A percentile compares a stretch with the other conserved stretches of the same genome.
These are phyloP conservation scores for Limnodromus scolopaceus DNA, from an alignment of 2,797 vertebrate genomes.

Conservation along the genomic window DNA sequence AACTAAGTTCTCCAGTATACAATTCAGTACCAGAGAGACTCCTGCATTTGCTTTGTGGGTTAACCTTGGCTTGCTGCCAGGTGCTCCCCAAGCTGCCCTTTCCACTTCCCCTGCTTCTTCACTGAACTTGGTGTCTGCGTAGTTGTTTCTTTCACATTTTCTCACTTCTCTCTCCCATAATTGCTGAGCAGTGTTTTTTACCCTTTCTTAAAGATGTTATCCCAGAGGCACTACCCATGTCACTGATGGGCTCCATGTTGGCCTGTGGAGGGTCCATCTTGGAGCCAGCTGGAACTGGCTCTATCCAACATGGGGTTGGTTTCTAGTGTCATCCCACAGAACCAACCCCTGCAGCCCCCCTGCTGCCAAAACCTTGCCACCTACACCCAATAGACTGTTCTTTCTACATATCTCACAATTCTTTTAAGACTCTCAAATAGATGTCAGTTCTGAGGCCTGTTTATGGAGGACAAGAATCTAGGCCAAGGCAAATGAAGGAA, in stretches of 20 bases:
- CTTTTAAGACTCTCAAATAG: not conserved
- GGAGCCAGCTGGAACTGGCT: not conserved
- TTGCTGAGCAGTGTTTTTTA: not conserved
- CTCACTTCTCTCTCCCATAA: not conserved
- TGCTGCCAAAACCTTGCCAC: not conserved
- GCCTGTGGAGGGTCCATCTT: too few relatives aligned
- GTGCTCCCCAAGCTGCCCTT: not conserved
- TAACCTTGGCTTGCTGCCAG: not conserved
- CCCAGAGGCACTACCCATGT: not conserved
- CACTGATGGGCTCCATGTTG: not conserved
- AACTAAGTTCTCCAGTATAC: not conserved
- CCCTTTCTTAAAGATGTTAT: not conserved
- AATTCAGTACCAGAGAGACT: not conserved
- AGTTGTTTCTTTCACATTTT: not conserved
- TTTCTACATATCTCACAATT: not conserved
- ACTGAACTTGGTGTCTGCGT: not conserved
- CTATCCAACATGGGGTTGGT: accelerated
- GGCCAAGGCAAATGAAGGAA: not conserved
- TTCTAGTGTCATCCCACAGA: not conserved
- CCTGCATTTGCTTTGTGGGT: not conserved
- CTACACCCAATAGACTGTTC: not conserved
- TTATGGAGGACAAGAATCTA: not conserved
- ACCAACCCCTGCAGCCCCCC: not conserved
- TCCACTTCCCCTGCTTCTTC: not conserved
- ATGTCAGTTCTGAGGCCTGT: not conserved